Base-by-base conservation (phyloP, 2,113 vertebrate species). In the Sebastes fasciatus region DNA sequence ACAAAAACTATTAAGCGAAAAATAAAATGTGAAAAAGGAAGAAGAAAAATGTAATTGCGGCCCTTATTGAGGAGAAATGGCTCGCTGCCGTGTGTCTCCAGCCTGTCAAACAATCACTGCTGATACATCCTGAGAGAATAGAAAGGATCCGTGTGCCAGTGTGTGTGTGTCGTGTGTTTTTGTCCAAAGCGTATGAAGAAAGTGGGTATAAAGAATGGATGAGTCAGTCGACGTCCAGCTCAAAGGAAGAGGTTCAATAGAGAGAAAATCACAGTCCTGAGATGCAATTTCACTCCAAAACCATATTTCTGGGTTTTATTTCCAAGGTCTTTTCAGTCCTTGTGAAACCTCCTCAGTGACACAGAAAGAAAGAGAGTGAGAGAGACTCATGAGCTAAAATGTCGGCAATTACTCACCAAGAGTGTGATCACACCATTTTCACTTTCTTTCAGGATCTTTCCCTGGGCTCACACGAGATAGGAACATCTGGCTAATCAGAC, bases 221-320 rank as follows among this genome's bases (percentile, higher is more conserved):
- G 84, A 86, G 69, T 71, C 70, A 64, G 66, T 79, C 16, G 17
- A 58, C 84, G 74, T 75, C 34, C 63, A 40, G 73, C 69, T 79
- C n/a, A 74, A 66, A 87, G 23, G 48, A 69, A 7, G 8, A 63
- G 26, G 58, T 52, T 79, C 54, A 77, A 65, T 69, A 60, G 9
- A 79, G 19, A 68, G 26, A 66, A 72, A 54, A 46, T 54, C 73
- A 13, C 51, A 21, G 49, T 2, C 66, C 45, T 4, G 17, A 40
- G 48, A 66, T 55, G 26, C 77, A 34, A 61, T 62, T 75, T 68
- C 45, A 16, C 9, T 60, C 34, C 13, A 49, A 70, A 49, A 57
- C 19, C 9, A 80, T 26, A 19, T 40, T 74, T 48, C 54, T 17
- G 4, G 68, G 40, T 68, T 42, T 40, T 12, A 11, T 19, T 57